Base-by-base conservation (phyloP, 2,797 vertebrate genomes). In the Chiloscyllium punctatum region DNA sequence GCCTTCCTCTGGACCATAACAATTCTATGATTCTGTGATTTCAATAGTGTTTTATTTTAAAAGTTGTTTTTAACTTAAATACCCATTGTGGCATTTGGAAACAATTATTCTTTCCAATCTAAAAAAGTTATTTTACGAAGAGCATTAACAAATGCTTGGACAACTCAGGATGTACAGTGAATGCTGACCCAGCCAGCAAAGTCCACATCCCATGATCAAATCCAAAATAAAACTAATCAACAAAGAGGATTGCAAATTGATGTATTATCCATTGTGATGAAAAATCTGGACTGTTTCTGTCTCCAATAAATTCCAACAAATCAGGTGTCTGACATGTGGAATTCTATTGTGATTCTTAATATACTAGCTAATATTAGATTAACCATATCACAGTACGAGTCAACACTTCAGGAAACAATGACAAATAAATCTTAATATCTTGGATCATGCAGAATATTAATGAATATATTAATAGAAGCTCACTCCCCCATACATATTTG, bases 401-500 rank as follows among this genome's bases (percentile, higher is more conserved):
- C n/a, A 68, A 33, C 33, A 68, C n/a, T 69, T 69, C n/a, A 69
- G n/a, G n/a, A 68, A n/a, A 7, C 37, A 21, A 37, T 37, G 62
- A 25, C 7, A 2, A 69, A 66, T 23, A 62, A 91, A 62, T n/a
- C 88, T 66, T 62, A 33, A 42, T 13, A 48, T 42, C 18, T 48
- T 84, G 42, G 37, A 1, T 48, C 82, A 84, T 48, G 21, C 18
- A 84, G 18, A 6, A 25, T 84, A 48, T 84, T 13, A 37, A 92
- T 92, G 42, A 23, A 25, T 27, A 21, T 42, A 92, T 69, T n/a
- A 62, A 90, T 13, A n/a, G 87, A 95, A 96, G 91, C 77, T 96
- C 97, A 97, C 97, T 96, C 91, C 97, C 96, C 30, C 53, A 94
- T 33, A 74, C 48, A 71, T 33, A 5, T 74, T 57, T 51, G 92